phyloP scores from a whole-genome alignment of 1,140 invertebrate species.

The Acromyrmex charruanus region DNA sequence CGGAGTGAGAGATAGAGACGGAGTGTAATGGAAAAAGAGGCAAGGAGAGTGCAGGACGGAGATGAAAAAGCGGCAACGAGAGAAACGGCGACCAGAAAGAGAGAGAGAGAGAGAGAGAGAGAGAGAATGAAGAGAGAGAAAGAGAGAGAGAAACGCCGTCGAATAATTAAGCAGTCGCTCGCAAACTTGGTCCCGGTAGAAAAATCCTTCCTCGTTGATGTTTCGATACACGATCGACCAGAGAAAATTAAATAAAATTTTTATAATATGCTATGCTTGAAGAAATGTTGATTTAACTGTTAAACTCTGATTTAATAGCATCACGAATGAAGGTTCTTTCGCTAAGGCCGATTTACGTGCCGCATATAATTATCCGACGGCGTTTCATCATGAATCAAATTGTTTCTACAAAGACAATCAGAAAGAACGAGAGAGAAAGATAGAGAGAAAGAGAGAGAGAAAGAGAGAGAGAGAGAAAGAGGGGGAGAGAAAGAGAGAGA shows the following conservation, averaged over 20 bases:
- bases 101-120: neutral
- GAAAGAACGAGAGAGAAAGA: constrained; percentile 45
- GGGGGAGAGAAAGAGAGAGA: constrained; percentile 6
- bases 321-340: constrained; percentile 19
- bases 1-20: constrained; percentile 71
- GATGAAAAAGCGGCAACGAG: constrained; percentile 43
- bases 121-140: constrained; percentile 2
- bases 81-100: constrained; percentile 41
- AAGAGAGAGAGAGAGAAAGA: constrained; percentile 23
- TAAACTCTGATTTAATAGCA: neutral
- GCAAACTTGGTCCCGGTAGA: neutral
- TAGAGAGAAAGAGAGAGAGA: constrained; percentile 28
- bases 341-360: constrained; percentile 4
- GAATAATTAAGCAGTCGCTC: constrained; percentile 25
- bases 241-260: constrained; percentile 1
- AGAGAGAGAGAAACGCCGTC: constrained; percentile 6
- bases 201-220: constrained; percentile 24
- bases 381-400: constrained; percentile 39
- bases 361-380: constrained; percentile 28
- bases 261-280: neutral
- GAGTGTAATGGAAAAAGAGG: constrained; percentile 41
- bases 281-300: neutral
- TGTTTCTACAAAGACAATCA: constrained; percentile 37
- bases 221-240: neutral
- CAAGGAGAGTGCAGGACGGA: constrained; percentile 45